Evolutionary conservation across 1,140 invertebrate genomes (phyloP).

Genomic region (Watersipora subatra): DNA sequence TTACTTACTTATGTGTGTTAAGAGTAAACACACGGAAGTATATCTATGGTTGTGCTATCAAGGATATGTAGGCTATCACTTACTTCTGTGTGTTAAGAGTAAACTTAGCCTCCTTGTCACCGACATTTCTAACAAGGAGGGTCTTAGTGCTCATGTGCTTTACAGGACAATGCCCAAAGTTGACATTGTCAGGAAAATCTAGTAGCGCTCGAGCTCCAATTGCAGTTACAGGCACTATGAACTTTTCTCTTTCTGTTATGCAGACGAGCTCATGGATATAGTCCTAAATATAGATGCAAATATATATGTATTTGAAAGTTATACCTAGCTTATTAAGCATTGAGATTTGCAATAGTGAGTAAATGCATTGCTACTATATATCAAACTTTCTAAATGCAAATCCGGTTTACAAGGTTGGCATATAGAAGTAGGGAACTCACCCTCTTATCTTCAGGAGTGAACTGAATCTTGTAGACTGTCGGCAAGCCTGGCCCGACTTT

Average conservation of each 20-base stretch:
- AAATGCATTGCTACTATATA: too few relatives aligned
- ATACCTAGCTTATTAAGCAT: too few relatives aligned
- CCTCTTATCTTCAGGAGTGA: constrained; percentile 39
- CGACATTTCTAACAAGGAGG: constrained; percentile 39
- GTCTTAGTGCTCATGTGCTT: constrained; percentile 34
- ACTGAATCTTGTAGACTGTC: constrained; percentile 37
- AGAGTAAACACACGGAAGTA: too few relatives aligned
- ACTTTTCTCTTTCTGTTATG: constrained; percentile 39
- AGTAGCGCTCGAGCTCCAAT: constrained; percentile 38
- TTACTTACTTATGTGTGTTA: not conserved
- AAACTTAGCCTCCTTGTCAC: constrained; percentile 38
- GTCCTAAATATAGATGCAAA: constrained; percentile 23
- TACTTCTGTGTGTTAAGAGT: constrained; percentile 29
- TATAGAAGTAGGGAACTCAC: too few relatives aligned
- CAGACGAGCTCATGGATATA: constrained; percentile 39
- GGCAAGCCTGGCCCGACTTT: constrained; percentile 40
- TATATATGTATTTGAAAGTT: constrained; percentile 5
- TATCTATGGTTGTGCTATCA: too few relatives aligned
- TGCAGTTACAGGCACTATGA: constrained; percentile 36
- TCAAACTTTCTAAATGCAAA: too few relatives aligned
- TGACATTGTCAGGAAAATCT: constrained; percentile 39
- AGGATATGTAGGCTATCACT: too few relatives aligned
- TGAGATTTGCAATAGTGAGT: too few relatives aligned
- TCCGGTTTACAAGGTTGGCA: too few relatives aligned
- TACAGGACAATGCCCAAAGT: constrained; percentile 33